Conservation (phyloP, 2,113 vertebrate species). For the Grammomys surdaster region DNA sequence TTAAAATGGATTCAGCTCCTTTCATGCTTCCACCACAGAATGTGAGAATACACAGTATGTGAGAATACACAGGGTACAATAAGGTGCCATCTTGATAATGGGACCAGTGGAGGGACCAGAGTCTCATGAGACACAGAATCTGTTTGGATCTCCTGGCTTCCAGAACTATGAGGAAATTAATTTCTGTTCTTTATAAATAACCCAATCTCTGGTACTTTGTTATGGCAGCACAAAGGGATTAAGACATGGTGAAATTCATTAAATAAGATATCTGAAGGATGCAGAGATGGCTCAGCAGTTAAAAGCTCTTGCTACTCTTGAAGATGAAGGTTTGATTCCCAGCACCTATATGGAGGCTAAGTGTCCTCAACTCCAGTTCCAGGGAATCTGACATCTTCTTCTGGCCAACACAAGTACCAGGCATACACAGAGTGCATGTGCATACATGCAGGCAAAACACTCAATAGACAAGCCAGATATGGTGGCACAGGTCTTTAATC, state of each 20-base stretch:
- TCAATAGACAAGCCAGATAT: not conserved
- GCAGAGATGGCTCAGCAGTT: not conserved
- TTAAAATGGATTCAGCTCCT: not conserved
- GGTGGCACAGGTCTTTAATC: not conserved
- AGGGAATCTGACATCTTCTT: not conserved
- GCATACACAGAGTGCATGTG: not conserved
- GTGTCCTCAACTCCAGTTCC: not conserved
- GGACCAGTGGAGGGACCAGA: not conserved
- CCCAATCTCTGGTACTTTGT: not conserved
- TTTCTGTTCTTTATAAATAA: not conserved
- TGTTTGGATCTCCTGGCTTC: not conserved
- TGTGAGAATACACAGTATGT: not conserved
- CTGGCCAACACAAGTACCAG: not conserved
- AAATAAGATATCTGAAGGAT: not conserved
- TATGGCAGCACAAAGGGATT: not conserved
- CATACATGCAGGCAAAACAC: not conserved
- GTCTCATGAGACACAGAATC: not conserved
- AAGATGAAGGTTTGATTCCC: not conserved
- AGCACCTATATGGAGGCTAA: not conserved
- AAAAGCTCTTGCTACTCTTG: not conserved
- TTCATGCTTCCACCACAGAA: not conserved
- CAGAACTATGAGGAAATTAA: conserved; percentile 7
- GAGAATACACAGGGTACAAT: not conserved
- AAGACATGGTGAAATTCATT: not conserved
- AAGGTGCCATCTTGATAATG: not conserved